phyloP scores from a whole-genome alignment of 1,140 invertebrate genomes.

The Cydia splendana region DNA sequence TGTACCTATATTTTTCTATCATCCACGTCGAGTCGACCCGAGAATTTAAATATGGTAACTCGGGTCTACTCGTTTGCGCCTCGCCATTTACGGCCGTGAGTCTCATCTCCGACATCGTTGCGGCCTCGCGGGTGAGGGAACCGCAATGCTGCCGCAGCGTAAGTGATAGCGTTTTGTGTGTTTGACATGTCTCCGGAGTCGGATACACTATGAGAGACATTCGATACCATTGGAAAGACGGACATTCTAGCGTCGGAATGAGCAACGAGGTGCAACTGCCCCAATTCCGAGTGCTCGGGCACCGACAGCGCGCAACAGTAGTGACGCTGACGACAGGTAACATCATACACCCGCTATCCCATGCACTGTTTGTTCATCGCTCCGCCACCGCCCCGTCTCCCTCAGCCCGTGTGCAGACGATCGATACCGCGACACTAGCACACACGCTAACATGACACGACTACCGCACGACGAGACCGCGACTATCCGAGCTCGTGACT shows the following conservation, averaged over 20 bases:
- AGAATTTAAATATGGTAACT: constrained; percentile 54
- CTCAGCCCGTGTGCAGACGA: constrained; percentile 72
- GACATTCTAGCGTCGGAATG: constrained; percentile 93
- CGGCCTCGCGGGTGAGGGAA: constrained; percentile 54
- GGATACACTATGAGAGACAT: constrained; percentile 99
- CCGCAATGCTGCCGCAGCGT: constrained; percentile 73
- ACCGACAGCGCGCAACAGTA: constrained; percentile 94
- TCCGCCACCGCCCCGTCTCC: constrained; percentile 73
- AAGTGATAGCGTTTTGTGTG: constrained; percentile 82
- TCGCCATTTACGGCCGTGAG: constrained; percentile 68
- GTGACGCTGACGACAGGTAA: constrained; percentile 97
- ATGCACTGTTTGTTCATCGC: constrained; percentile 67
- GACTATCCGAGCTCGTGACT: constrained; percentile 59
- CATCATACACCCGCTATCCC: constrained; percentile 59
- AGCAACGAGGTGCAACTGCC: constrained; percentile 94
- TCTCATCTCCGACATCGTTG: constrained; percentile 61
- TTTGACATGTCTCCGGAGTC: constrained; percentile 86
- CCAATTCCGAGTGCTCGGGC: constrained; percentile 96
- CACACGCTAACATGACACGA: constrained; percentile 71
- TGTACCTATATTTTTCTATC: constrained; percentile 72
- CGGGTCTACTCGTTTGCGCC: constrained; percentile 76
- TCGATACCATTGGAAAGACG: constrained; percentile 96
- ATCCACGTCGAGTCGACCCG: constrained; percentile 60
- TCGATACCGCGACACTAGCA: constrained; percentile 68
- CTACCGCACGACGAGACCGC: constrained; percentile 71